These are phyloP conservation scores for Microcebus murinus DNA, from an alignment of 2,113 vertebrate species.

Conservation along the genomic window DNA sequence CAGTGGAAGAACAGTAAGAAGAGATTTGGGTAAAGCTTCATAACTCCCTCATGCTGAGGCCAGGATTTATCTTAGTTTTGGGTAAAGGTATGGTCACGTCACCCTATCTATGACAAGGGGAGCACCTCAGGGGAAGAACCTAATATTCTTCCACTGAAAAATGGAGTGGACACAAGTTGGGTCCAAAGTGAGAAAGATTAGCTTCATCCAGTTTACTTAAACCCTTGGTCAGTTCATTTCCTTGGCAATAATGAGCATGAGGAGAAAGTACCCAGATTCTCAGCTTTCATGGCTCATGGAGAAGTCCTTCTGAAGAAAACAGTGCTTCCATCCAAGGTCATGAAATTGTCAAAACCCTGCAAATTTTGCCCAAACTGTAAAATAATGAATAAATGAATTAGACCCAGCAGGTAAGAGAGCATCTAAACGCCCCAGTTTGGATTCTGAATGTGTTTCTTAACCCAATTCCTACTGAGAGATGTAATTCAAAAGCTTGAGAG, in stretches of 20 bases:
- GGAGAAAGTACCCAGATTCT: neutral
- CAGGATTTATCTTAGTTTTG: neutral
- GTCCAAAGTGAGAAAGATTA: neutral
- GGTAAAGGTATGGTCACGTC: neutral
- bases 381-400: neutral
- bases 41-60: neutral
- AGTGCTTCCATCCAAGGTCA: neutral
- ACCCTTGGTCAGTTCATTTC: neutral
- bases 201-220: neutral
- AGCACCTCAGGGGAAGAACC: neutral
- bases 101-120: neutral
- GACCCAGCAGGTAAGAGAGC: neutral
- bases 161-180: neutral
- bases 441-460: conserved; percentile 42
- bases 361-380: neutral
- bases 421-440: neutral
- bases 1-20: neutral
- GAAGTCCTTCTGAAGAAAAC: neutral
- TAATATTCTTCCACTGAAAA: neutral
- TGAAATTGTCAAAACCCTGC: conserved; percentile 10
- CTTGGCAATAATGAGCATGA: neutral
- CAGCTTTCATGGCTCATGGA: neutral
- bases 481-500: neutral
- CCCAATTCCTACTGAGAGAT: neutral
- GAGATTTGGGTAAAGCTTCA: neutral